Base-by-base conservation (phyloP, 2,797 vertebrate genomes). In the Zenarchopterus dispar region DNA sequence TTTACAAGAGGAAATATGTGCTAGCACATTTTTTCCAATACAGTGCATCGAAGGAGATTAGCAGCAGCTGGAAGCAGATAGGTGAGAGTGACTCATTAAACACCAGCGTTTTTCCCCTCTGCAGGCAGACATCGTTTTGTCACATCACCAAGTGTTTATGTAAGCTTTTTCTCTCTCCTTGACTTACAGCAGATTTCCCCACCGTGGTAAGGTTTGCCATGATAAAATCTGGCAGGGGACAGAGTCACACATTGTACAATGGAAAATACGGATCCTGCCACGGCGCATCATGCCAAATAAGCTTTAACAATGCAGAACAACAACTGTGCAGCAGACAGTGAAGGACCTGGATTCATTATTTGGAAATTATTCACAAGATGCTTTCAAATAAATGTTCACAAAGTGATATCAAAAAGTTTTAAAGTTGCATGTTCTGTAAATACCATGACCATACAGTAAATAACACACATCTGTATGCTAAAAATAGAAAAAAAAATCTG, bases 231-330 rank as follows among this genome's bases (percentile, higher is more conserved):
- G 79, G 79, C 62, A 68, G 2, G 2, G 16, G 60, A 22, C 17
- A 24, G 46, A 73, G 31, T 70, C 54, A 53, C 59, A 66, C 28
- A 66, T 53, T 57, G 59, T 52, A 45, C 64, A 71, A 74, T 66
- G 75, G 81, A 84, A 89, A 79, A 77, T 75, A 59, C 65, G 57
- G 72, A 55, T 56, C 28, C 58, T 56, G 56, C 72, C 70, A 59
- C 10, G 13, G 56, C 41, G 48, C 39, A 9, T 49, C 3, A 18
- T 54, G 72, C 71, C 77, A 82, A 78, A 82, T 56, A 62, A 61
- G 58, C 56, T 79, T 68, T 60, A 62, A 75, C 60, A 67, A 70
- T 51, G 49, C 61, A 64, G 19, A 58, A 59, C 64, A 72, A 56
- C 70, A 58, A 8, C 56, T 45, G 24, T 59, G 56, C 48, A 63